phyloP scores from a whole-genome alignment of 2,888 invertebrate species.

The Catocala sponsa region DNA sequence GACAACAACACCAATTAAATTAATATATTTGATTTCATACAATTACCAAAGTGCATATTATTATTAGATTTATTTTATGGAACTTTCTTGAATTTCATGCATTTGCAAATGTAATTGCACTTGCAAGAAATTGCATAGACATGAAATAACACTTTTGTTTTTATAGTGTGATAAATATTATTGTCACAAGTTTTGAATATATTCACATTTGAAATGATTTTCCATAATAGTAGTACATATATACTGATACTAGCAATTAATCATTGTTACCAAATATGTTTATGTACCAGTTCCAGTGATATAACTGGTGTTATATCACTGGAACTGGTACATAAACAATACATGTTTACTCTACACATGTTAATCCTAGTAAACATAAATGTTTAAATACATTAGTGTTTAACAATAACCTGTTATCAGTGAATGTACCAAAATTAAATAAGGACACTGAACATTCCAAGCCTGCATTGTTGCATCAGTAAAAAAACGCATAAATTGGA shows the following conservation, averaged over 20 bases:
- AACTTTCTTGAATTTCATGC: too few relatives aligned
- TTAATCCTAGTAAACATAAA: conserved; percentile 43
- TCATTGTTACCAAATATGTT: not conserved
- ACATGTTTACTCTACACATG: conserved; percentile 38
- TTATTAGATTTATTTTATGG: too few relatives aligned
- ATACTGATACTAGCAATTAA: too few relatives aligned
- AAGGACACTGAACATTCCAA: conserved; percentile 29
- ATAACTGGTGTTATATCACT: conserved; percentile 33
- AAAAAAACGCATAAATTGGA: conserved; percentile 51
- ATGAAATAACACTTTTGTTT: too few relatives aligned
- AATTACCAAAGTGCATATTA: too few relatives aligned
- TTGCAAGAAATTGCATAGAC: too few relatives aligned
- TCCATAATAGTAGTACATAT: not conserved
- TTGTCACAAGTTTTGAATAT: too few relatives aligned
- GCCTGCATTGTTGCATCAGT: conserved; percentile 39
- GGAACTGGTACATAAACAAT: conserved; percentile 42
- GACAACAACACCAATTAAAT: too few relatives aligned
- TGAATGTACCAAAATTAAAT: conserved; percentile 35
- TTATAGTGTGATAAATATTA: too few relatives aligned
- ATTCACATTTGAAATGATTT: not conserved
- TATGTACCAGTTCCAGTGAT: conserved; percentile 5
- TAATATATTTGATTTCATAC: too few relatives aligned
- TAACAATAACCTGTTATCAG: conserved; percentile 41
- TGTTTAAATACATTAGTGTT: conserved; percentile 24
- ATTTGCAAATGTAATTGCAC: too few relatives aligned